phyloP scores from a whole-genome alignment of 1,140 invertebrate species.

The Bombus impatiens region DNA sequence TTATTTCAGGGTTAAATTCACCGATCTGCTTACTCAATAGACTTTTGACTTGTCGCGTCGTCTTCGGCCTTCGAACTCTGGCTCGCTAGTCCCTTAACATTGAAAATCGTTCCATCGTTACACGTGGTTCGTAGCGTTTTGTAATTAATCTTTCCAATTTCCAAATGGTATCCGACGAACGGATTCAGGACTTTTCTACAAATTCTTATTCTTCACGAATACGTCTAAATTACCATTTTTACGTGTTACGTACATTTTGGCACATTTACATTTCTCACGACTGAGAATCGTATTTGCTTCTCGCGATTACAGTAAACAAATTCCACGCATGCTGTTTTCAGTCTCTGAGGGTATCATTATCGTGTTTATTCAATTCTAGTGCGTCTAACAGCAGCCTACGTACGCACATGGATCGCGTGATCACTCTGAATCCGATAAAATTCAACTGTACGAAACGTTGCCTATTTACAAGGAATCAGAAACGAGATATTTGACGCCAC shows the following conservation, averaged over 20 bases:
- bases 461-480: neutral
- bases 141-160: too few relatives aligned
- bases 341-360: neutral
- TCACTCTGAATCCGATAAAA: neutral
- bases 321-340: too few relatives aligned
- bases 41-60: neutral
- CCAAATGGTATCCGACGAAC: fast-evolving
- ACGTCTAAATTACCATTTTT: neutral
- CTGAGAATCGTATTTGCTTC: too few relatives aligned
- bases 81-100: too few relatives aligned
- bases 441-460: neutral
- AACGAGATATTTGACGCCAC: neutral
- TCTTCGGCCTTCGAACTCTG: neutral
- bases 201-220: neutral
- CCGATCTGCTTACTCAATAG: conserved; percentile 15
- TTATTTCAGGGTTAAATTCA: conserved; percentile 45
- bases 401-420: too few relatives aligned
- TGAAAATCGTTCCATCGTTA: neutral
- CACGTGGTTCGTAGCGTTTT: neutral
- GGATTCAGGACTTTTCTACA: neutral
- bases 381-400: neutral
- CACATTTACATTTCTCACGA: fast-evolving
- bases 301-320: neutral
- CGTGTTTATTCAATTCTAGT: neutral
- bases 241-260: too few relatives aligned